Conservation (phyloP, 2,797 vertebrate genomes). For the Spinus olivaceus region DNA sequence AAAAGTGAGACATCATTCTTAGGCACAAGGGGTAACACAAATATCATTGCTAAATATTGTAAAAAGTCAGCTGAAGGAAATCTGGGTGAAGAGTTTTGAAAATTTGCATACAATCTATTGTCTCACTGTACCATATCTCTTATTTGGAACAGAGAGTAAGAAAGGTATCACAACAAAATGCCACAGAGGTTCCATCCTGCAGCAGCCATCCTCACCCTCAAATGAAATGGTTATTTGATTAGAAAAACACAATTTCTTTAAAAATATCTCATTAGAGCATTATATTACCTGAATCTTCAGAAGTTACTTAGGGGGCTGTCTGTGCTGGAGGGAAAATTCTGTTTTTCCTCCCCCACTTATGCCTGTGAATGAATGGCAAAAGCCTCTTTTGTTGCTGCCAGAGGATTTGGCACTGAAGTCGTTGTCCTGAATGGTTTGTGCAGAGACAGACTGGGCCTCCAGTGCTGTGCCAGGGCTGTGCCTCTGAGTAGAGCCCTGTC, state of each 20-base stretch:
- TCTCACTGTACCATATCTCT: not conserved
- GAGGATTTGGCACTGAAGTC: not conserved
- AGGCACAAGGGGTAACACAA: not conserved
- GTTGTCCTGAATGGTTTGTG: not conserved
- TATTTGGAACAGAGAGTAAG: not conserved
- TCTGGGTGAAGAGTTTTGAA: not conserved
- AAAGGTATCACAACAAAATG: not conserved
- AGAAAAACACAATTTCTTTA: not conserved
- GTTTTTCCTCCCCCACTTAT: not conserved
- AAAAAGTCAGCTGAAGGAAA: not conserved
- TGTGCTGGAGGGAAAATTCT: not conserved
- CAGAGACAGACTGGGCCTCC: not conserved
- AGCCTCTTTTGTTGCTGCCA: not conserved
- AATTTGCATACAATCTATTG: not conserved
- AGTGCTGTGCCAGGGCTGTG: not conserved
- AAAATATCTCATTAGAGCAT: not conserved
- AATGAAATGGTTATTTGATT: not conserved
- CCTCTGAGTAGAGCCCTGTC: not conserved
- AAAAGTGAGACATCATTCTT: not conserved
- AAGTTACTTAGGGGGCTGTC: not conserved
- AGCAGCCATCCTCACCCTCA: not conserved
- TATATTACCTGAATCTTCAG: not conserved
- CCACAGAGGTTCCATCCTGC: not conserved
- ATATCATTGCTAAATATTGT: not conserved
- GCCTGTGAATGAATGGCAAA: not conserved